These are phyloP conservation scores for Gadus chalcogrammus DNA, from an alignment of 2,113 vertebrate genomes.

Conservation along the genomic window DNA sequence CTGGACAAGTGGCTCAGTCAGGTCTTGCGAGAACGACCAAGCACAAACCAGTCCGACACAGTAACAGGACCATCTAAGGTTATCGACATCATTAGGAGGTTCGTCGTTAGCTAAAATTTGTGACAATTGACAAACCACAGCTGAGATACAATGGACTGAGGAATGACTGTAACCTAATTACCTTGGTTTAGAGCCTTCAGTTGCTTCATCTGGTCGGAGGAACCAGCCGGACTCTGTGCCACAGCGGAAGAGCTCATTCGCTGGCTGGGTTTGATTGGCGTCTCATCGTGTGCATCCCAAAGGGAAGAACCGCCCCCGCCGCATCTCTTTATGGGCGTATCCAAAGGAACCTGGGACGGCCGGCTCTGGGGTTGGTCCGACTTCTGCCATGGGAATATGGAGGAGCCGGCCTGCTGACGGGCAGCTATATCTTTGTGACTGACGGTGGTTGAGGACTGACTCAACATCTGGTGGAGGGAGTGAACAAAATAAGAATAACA, in stretches of 20 bases:
- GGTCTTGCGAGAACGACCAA: too few species aligned
- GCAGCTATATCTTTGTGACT: conserved; percentile 85
- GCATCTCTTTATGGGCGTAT: conserved; percentile 76
- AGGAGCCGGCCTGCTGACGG: conserved; percentile 83
- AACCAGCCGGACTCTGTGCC: conserved; percentile 56
- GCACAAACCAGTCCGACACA: too few species aligned
- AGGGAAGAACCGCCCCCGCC: conserved; percentile 49
- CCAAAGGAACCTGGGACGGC: conserved; percentile 60
- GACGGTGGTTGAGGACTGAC: conserved; percentile 68
- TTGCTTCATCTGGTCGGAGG: conserved; percentile 70
- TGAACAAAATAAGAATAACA: neutral
- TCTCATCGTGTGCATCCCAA: conserved; percentile 73
- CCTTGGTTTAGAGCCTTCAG: conserved; percentile 84
- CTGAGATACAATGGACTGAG: neutral
- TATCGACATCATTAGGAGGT: too few species aligned
- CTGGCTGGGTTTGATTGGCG: conserved; percentile 64
- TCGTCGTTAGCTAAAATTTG: too few species aligned
- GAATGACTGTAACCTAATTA: conserved; percentile 35
- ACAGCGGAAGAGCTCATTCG: conserved; percentile 49
- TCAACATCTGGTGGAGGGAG: conserved; percentile 51
- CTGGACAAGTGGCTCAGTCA: too few species aligned
- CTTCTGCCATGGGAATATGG: conserved; percentile 90
- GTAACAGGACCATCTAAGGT: too few species aligned
- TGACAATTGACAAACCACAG: neutral
- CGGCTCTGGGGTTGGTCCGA: conserved; percentile 71